Base-by-base conservation (phyloP, 1,140 invertebrate species). In the Hypothenemus hampei region DNA sequence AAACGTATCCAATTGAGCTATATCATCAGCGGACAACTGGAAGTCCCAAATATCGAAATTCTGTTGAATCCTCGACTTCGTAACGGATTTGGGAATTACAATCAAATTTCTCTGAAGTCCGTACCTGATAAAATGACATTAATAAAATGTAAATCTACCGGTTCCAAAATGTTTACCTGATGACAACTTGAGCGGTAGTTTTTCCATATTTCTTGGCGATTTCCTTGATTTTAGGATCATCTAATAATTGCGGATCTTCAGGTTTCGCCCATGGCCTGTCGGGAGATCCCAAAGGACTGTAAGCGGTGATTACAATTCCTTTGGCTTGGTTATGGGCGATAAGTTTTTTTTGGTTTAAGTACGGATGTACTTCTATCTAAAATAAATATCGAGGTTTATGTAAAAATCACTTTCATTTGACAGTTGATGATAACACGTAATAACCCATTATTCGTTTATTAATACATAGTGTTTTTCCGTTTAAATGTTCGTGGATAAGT, bases 231-330 rank as follows among this genome's bases (percentile, higher is more conserved):
- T 74, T 76, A 0, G 76, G 77, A 46, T 84, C 82, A 41, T 92
- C 83, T 1, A 85, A 76, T 52, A 86, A 61, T 16, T 73, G 73
- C 62, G 73, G 40, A 54, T 75, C 74, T 13, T 67, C 65, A 31
- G 72, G 75, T 58, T 83, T 83, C 1, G 84, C 83, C 81, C 83
- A 85, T 13, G 84, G 83, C 72, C 78, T 67, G 39, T 78, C 75
- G 50, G 78, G 65, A 4, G 82, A 82, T 4, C 89, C 92, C 3
- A 97, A 73, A 0, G 89, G 87, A 59, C 85, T 84, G 72, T 89
- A 97, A 11, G 86, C 90, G 1, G 83, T 90, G 1, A 96, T 69
- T 1, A 74, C 70, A 20, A 96, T 84, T 7, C 77, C 73, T 31
- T 81, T 76, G 3, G 74, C 63, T 15, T 78, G 72, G 64, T 90